These are phyloP conservation scores for Neodontobutis hainanensis DNA, from an alignment of 2,113 vertebrate genomes.

Conservation along the genomic window DNA sequence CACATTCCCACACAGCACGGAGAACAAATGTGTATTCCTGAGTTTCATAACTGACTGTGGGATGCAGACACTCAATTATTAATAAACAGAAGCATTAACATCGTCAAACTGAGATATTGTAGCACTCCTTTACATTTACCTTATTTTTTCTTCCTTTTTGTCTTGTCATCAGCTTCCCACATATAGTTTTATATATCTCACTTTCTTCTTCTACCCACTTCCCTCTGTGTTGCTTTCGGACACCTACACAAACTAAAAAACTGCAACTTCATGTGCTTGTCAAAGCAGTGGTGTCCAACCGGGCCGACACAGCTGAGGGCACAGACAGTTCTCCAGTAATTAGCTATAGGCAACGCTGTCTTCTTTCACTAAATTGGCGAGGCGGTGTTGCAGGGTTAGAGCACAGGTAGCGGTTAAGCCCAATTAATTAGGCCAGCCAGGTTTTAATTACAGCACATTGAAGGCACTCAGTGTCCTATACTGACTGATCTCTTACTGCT, in stretches of 20 bases:
- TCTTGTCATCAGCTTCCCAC: not conserved
- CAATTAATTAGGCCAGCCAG: constrained; percentile 56
- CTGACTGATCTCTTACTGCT: constrained; percentile 14
- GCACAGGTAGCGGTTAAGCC: constrained; percentile 38
- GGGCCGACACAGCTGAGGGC: constrained; percentile 7
- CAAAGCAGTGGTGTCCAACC: constrained; percentile 3
- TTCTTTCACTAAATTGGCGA: constrained; percentile 10
- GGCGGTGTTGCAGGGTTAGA: constrained; percentile 19
- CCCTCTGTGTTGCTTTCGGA: not conserved
- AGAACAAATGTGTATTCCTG: constrained; percentile 21
- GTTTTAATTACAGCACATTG: constrained; percentile 48
- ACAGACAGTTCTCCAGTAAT: constrained; percentile 38
- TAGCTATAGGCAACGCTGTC: constrained; percentile 14
- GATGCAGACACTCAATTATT: constrained; percentile 30
- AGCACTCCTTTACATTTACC: not conserved
- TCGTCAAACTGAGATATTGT: not conserved
- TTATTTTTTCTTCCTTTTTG: constrained; percentile 2
- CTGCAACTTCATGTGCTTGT: not conserved
- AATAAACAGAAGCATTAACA: constrained; percentile 31
- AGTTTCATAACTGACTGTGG: constrained; percentile 15
- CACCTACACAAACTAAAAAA: constrained; percentile 1
- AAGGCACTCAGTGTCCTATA: constrained; percentile 7
- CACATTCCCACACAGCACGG: constrained; percentile 19
- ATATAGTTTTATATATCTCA: not conserved
- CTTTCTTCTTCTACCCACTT: constrained; percentile 2